A percentile compares a stretch with the other conserved stretches of the same genome.
These are phyloP conservation scores for Hyles vespertilio DNA, from an alignment of 1,140 invertebrate species.

Conservation along the genomic window DNA sequence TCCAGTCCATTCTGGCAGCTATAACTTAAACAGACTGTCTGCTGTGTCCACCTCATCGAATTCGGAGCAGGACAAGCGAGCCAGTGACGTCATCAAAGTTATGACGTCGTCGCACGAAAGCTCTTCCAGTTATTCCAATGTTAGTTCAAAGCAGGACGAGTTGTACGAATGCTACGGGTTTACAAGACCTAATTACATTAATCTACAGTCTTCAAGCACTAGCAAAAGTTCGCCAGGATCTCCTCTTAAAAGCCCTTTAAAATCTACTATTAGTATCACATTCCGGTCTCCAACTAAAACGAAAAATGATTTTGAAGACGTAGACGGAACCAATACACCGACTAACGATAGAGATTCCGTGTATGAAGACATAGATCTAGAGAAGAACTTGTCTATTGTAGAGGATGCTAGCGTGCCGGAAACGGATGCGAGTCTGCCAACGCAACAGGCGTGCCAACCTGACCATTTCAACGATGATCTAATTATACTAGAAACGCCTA, in stretches of 20 bases:
- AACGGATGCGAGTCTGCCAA: conserved; percentile 73
- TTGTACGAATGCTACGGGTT: conserved; percentile 68
- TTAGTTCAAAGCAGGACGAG: conserved; percentile 72
- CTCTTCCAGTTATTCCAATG: conserved; percentile 76
- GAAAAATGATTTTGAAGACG: conserved; percentile 53
- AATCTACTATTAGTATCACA: conserved; percentile 82
- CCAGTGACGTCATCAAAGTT: conserved; percentile 44
- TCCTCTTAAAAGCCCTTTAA: conserved; percentile 75
- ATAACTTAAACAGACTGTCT: conserved; percentile 68
- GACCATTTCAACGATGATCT: conserved; percentile 50
- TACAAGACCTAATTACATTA: conserved; percentile 65
- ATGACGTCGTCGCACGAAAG: conserved; percentile 74
- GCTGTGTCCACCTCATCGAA: conserved; percentile 64
- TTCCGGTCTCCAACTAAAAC: conserved; percentile 76
- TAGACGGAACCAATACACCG: conserved; percentile 41
- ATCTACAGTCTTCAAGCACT: conserved; percentile 64
- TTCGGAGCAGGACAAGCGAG: conserved; percentile 44
- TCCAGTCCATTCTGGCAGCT: conserved; percentile 62
- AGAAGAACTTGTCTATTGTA: conserved; percentile 68
- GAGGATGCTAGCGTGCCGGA: conserved; percentile 71
- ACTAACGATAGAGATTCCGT: conserved; percentile 67
- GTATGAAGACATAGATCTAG: conserved; percentile 74
- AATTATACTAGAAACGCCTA: conserved; percentile 64
- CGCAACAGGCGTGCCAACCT: conserved; percentile 76
- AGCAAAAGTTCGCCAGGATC: conserved; percentile 63